These are phyloP conservation scores for Rotaria magnacalcarata DNA, from an alignment of 2,888 invertebrate species.

Conservation along the genomic window DNA sequence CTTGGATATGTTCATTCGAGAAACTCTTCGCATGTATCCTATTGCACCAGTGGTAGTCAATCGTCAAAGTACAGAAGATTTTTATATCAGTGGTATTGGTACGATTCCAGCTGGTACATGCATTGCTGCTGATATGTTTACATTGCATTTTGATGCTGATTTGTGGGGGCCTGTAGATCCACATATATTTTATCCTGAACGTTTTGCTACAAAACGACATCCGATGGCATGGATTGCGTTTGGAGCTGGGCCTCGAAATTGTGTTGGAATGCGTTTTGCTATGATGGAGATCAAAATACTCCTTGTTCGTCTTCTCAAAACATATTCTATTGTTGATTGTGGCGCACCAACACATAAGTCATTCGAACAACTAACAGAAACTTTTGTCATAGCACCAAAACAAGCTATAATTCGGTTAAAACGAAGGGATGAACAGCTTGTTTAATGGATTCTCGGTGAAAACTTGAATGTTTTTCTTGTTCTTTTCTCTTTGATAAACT, in stretches of 20 bases:
- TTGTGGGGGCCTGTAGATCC: conserved; percentile 47
- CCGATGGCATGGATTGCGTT: conserved; percentile 40
- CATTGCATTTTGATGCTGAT: conserved; percentile 45
- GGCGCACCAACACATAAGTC: not conserved
- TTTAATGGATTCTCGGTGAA: not conserved
- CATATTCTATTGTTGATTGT: not conserved
- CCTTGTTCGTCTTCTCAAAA: conserved; percentile 18
- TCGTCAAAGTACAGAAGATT: conserved; percentile 46
- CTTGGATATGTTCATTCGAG: conserved; percentile 60
- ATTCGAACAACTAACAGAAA: not conserved
- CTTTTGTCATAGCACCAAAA: not conserved
- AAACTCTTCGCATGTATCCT: conserved; percentile 60
- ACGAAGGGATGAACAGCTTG: not conserved
- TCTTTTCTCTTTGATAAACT: too few species aligned
- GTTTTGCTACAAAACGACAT: conserved; percentile 43
- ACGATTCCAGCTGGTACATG: conserved; percentile 45
- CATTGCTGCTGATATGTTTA: conserved; percentile 43
- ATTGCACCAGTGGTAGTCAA: conserved; percentile 52
- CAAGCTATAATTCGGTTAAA: not conserved
- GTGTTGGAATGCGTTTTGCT: conserved; percentile 45
- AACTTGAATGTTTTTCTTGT: too few species aligned
- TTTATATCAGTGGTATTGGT: conserved; percentile 40
- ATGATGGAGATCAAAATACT: conserved; percentile 38
- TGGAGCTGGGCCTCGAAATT: conserved; percentile 43
- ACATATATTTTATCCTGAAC: conserved; percentile 44